A percentile compares a stretch with the other conserved stretches of the same genome.
phyloP scores from a whole-genome alignment of 2,113 vertebrate genomes.

The Micronycteris hirsuta region DNA sequence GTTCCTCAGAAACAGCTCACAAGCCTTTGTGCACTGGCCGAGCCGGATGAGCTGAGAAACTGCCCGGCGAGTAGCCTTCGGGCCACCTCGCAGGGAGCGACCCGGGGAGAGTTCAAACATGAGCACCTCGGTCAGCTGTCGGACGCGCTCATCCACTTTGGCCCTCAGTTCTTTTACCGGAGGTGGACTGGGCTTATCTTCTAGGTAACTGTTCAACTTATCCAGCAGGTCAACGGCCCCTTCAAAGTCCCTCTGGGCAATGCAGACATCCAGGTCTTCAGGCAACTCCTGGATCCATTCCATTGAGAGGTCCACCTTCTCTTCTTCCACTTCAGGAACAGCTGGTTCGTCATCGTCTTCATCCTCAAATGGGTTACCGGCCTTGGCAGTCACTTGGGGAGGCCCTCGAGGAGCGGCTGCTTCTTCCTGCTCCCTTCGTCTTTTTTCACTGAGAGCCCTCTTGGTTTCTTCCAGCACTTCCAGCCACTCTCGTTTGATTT shows the following conservation, averaged over 20 bases:
- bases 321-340: conserved; percentile 77
- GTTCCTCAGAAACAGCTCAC: conserved; percentile 96
- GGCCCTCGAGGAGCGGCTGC: conserved; percentile 75
- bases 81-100: conserved; percentile 92
- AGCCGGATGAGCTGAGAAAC: conserved; percentile 97
- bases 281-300: conserved; percentile 99
- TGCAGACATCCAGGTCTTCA: conserved; percentile 96
- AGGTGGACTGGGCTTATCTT: conserved; percentile 86
- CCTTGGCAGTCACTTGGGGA: conserved; percentile 76
- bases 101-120: conserved; percentile 96
- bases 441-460: conserved; percentile 88
- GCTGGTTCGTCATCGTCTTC: conserved; percentile 71
- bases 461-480: conserved; percentile 97
- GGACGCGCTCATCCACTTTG: conserved; percentile 91
- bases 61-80: conserved; percentile 92
- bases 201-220: conserved; percentile 91
- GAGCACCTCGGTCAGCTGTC: conserved; percentile 95
- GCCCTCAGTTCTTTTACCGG: conserved; percentile 89
- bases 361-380: conserved; percentile 90
- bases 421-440: conserved; percentile 90
- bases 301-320: conserved; percentile 87
- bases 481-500: conserved; percentile 98
- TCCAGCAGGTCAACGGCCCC: conserved; percentile 96
- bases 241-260: conserved; percentile 97
- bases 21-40: conserved; percentile 96